These are phyloP conservation scores for Hypena proboscidalis DNA, from an alignment of 2,888 invertebrate species.

Conservation along the genomic window DNA sequence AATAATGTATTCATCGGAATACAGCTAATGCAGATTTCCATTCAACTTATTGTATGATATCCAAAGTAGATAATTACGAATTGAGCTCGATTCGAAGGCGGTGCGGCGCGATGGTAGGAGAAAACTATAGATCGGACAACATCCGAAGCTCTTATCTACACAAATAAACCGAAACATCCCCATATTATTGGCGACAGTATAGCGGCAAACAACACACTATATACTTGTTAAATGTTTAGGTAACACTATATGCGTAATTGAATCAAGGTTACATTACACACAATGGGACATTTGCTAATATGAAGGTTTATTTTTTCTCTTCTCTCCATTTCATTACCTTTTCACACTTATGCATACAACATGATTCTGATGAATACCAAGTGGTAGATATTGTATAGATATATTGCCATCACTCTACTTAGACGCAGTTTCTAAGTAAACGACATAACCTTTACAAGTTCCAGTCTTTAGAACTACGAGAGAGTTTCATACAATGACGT, in stretches of 20 bases:
- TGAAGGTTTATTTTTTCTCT: no score
- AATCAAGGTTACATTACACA: not conserved
- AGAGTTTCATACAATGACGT: no score
- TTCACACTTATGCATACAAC: no score
- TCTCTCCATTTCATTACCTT: no score
- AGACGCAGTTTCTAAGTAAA: no score
- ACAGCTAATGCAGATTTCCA: slow-evolving; percentile 22
- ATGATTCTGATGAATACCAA: no score
- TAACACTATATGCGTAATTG: not conserved
- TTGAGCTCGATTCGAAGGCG: slow-evolving; percentile 13
- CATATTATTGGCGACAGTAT: slow-evolving; percentile 49
- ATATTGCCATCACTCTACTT: no score
- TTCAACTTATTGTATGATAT: slow-evolving; percentile 31
- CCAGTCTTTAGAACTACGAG: no score
- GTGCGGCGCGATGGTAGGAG: slow-evolving; percentile 7
- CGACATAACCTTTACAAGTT: no score
- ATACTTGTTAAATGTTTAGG: slow-evolving; percentile 24
- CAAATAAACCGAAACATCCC: slow-evolving; percentile 61
- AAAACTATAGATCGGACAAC: slow-evolving; percentile 25
- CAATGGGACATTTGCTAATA: no score
- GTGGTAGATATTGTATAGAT: no score
- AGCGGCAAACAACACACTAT: slow-evolving; percentile 36
- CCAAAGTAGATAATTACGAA: slow-evolving; percentile 26
- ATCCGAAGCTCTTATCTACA: slow-evolving; percentile 57
- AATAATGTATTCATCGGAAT: slow-evolving; percentile 20